Evolutionary conservation across 2,888 invertebrate genomes (phyloP).

Genomic region (Synanthedon tipuliformis): DNA sequence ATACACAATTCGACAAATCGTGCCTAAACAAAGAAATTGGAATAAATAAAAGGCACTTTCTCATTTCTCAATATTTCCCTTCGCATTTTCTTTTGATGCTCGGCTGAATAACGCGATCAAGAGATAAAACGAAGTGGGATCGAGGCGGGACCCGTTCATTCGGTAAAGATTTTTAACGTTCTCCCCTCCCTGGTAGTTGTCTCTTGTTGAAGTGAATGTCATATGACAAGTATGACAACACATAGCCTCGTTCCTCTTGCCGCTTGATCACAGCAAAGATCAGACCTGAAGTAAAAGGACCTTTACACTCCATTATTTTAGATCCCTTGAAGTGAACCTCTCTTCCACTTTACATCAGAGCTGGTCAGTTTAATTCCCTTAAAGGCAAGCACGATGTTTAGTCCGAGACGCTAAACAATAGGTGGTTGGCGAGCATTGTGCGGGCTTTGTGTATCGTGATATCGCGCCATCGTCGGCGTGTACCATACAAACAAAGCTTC

Average conservation of each 20-base stretch:
- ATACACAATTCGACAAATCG: constrained; percentile 21
- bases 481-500: constrained; percentile 29
- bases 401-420: constrained; percentile 52
- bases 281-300: no score
- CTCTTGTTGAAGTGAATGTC: no score
- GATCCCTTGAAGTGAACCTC: no score
- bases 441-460: constrained; percentile 49
- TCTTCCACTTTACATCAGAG: background rate
- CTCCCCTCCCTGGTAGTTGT: constrained; percentile 7
- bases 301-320: no score
- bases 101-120: constrained; percentile 63
- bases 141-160: constrained; percentile 32
- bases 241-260: no score
- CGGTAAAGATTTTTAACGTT: constrained; percentile 34
- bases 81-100: constrained; percentile 60
- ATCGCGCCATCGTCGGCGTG: constrained; percentile 31
- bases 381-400: constrained; percentile 38
- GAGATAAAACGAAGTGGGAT: constrained; percentile 56
- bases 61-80: constrained; percentile 49
- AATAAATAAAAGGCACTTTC: constrained; percentile 44
- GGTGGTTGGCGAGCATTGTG: constrained; percentile 41
- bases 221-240: no score
- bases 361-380: constrained; percentile 27
- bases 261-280: no score
- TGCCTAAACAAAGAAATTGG: constrained; percentile 38